Base-by-base conservation (phyloP, 2,797 vertebrate species). In the Simalia tracyae region DNA sequence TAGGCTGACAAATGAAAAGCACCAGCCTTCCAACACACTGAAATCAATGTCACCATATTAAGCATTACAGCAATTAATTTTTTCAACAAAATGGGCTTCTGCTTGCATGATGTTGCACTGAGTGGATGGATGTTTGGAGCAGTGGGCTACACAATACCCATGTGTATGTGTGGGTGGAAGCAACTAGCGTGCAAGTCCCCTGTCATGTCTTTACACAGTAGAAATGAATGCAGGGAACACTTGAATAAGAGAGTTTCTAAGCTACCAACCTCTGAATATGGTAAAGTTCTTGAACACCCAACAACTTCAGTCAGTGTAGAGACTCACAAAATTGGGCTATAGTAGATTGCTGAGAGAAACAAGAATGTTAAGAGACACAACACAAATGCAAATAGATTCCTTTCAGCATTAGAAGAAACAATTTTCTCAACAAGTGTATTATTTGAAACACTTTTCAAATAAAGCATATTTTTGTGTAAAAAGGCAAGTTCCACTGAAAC, bases 401-500 rank as follows among this genome's bases (percentile, higher is more conserved):
- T 85, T 89, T 88, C 66, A 89, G 85, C 87, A 63, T 89, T 36
- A 31, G 50, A 90, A 26, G 4, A 57, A 93, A 93, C 94, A 76
- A 95, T 96, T 94, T 95, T 93, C 36, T 90, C 61, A 42, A 61
- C 28, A 94, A 93, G 42, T 89, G 93, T 26, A 93, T 17, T 22
- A 92, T 63, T 92, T 94, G 93, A 17, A 57, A 66, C 63, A 50
- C 61, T 26, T 31, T 68, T 68, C 36, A 36, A 36, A 36, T 36
- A 56, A 50, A 61, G 64, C 91, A 91, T 36, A 10, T 92, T 60
- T 92, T 95, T 93, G 50, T 54, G 91, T 95, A 61, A 95, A 94
- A 94, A 94, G 57, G 91, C n/a, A 95, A 96, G 95, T 26, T 94
- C 85, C 95, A 92, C 94, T 91, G 94, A 95, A 93, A 92, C 86